These are phyloP conservation scores for Luscinia luscinia DNA, from an alignment of 2,797 vertebrate genomes.

Conservation along the genomic window DNA sequence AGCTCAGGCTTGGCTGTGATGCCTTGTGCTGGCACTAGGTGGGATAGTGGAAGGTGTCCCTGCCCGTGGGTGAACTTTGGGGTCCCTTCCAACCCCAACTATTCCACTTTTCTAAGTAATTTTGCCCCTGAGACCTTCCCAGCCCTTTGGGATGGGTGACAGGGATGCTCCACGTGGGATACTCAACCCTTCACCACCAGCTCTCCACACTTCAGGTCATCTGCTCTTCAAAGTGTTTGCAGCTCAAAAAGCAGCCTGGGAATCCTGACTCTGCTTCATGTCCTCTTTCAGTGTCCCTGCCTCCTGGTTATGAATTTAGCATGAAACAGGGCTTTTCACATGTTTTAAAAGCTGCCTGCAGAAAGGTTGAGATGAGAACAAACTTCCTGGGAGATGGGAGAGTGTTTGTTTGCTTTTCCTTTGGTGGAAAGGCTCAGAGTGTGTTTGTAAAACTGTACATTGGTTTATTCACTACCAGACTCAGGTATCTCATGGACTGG, in stretches of 20 bases:
- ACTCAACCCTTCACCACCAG: neutral
- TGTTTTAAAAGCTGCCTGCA: neutral
- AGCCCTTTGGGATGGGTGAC: too few species aligned
- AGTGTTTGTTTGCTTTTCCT: neutral
- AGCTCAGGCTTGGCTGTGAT: neutral
- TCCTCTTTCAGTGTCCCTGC: neutral
- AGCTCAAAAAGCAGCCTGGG: neutral
- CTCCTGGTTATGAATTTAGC: neutral
- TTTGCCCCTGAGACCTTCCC: neutral
- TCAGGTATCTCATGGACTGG: neutral
- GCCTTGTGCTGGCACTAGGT: neutral
- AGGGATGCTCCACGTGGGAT: rapidly evolving
- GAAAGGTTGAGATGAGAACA: rapidly evolving
- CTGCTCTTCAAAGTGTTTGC: neutral
- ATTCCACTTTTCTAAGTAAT: neutral
- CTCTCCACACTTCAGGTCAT: neutral
- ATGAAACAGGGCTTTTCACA: neutral
- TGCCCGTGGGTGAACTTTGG: neutral
- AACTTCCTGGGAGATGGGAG: neutral
- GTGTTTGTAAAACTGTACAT: neutral
- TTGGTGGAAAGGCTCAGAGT: neutral
- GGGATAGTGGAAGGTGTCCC: neutral
- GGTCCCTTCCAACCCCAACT: neutral
- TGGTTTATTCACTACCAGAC: neutral
- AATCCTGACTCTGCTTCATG: neutral